These are phyloP conservation scores for Dexiosoma caninum DNA, from an alignment of 2,888 invertebrate species.

Conservation along the genomic window DNA sequence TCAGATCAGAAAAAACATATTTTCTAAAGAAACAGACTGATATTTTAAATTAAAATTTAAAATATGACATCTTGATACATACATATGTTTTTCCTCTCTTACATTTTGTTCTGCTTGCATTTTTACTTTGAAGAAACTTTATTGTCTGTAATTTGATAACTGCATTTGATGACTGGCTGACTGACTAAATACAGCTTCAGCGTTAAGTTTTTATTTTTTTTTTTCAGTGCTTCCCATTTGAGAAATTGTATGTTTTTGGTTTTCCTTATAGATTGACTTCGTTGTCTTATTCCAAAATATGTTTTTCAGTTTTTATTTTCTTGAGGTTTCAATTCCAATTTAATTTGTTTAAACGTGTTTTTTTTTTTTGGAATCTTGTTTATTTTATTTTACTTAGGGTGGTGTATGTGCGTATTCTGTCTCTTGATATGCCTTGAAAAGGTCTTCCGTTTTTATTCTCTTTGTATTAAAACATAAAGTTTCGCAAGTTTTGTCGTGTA, in stretches of 20 bases:
- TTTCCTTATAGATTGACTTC: conserved; percentile 28
- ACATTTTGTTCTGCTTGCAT: background rate
- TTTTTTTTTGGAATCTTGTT: conserved; percentile 53
- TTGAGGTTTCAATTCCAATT: conserved; percentile 41
- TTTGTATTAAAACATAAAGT: background rate
- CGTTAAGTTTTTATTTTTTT: background rate
- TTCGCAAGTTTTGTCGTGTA: conserved; percentile 34
- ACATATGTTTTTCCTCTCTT: background rate
- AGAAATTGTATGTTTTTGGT: background rate
- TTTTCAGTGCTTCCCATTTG: background rate
- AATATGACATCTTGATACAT: conserved; percentile 47
- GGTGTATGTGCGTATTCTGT: too few species aligned
- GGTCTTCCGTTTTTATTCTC: background rate
- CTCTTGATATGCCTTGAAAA: conserved; percentile 14
- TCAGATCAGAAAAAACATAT: background rate
- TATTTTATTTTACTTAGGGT: background rate
- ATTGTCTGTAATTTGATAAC: conserved; percentile 55
- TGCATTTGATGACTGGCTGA: conserved; percentile 30
- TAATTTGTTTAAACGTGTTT: conserved; percentile 34
- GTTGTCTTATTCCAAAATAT: conserved; percentile 14
- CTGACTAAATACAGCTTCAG: conserved; percentile 31
- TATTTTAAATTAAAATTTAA: conserved; percentile 45
- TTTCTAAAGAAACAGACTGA: background rate
- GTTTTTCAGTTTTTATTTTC: background rate
- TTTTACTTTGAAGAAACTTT: conserved; percentile 35